Evolutionary conservation across 2,888 invertebrate genomes (phyloP), one percentile per base, ranked within the genome.

Genomic region (Steinernema carpocapsae): DNA sequence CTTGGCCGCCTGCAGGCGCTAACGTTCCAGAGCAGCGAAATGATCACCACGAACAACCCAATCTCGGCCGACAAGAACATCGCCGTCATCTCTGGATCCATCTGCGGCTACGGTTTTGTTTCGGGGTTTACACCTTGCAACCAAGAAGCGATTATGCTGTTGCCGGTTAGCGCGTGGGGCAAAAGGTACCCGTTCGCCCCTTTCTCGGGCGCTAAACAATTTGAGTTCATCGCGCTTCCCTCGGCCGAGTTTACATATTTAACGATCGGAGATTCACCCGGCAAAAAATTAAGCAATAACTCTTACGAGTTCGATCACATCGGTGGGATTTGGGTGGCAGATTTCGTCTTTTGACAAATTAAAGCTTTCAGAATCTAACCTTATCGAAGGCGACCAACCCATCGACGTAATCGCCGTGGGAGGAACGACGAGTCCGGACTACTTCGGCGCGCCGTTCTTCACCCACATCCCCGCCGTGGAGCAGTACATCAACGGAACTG

Each of bases 391-490:
- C 64, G 17, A 14, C 10, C 1, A 29, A 1, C 64, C 64, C 17
- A 26, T 64, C 32, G 64, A 64, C 64, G 29, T 64, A 4, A 32
- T 64, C 64, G 64, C 64, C 32, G 64, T 64, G 12, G 64, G 64
- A 17, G 64, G 64, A 14, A 64, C 64, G 14, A 64, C 64, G 17
- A 14, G 17, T 4, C 64, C 64, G 32, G 64, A 64, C 37, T 64
- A 64, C 64, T 1, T 64, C 26, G 64, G 64, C 1, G 64, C 64
- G 37, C 64, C 64, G 17, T 64, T 64, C 64, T 64, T 64, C 64
- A 37, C 64, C 29, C 64, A 64, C 32, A 32, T 64, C n/a, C 64
- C 64, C 7, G 29, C 64, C 14, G 37, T 64, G 32, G 37, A 37
- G 17, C 64, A 64, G 64, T 64, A 29, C 37, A 14, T 64, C 12